phyloP scores from a whole-genome alignment of 2,113 vertebrate species.

The Hiodon alosoides region DNA sequence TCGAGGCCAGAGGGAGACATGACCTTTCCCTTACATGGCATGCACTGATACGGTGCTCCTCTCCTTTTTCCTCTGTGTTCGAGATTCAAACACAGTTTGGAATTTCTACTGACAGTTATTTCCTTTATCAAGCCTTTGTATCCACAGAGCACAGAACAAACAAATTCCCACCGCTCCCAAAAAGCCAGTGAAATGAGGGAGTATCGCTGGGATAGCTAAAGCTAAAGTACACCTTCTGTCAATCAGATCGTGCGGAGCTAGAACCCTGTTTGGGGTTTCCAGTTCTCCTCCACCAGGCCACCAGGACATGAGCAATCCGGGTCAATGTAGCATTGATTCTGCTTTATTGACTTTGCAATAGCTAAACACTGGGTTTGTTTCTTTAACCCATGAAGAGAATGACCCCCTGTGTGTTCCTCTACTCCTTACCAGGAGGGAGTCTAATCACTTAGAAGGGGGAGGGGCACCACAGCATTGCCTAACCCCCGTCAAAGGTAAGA shows the following conservation, averaged over 20 bases:
- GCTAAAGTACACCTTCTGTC: not conserved
- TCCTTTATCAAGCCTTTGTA: slow-evolving; percentile 42
- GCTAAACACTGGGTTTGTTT: slow-evolving; percentile 61
- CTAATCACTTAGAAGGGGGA: not conserved
- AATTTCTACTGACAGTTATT: slow-evolving; percentile 39
- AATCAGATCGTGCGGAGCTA: slow-evolving; percentile 49
- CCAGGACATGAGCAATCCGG: slow-evolving; percentile 54
- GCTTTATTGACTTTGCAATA: slow-evolving; percentile 68
- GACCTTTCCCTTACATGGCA: slow-evolving; percentile 20
- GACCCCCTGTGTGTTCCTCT: not conserved
- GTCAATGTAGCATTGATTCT: slow-evolving; percentile 68
- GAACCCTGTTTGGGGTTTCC: slow-evolving; percentile 63
- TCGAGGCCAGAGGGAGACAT: not conserved
- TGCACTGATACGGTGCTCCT: slow-evolving; percentile 20
- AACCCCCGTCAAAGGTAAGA: not conserved
- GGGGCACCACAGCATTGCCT: not conserved
- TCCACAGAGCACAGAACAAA: slow-evolving; percentile 39
- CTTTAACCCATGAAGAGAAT: slow-evolving; percentile 47
- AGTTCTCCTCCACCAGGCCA: slow-evolving; percentile 53
- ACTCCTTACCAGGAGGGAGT: not conserved
- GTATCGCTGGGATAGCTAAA: slow-evolving; percentile 39
- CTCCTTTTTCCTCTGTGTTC: slow-evolving; percentile 15
- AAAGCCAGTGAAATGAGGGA: slow-evolving; percentile 35
- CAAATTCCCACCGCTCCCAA: slow-evolving; percentile 44
- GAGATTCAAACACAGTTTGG: slow-evolving; percentile 36